Percentiles rank a stretch among this genome's conserved stretches.
Conservation (phyloP, 2,888 invertebrate genomes). For the Lymantria monacha region DNA sequence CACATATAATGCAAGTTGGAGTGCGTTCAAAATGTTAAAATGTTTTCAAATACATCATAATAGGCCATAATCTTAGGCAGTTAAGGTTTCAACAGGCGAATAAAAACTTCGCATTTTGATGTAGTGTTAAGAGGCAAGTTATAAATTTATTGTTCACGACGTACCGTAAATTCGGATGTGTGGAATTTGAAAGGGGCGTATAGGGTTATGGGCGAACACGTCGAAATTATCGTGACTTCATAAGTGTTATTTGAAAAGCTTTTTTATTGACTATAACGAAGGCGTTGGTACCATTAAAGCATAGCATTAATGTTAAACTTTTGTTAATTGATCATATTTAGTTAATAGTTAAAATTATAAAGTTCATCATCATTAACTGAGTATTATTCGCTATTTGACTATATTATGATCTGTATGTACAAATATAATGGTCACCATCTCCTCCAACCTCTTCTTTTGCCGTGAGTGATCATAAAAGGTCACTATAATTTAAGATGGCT, state of each 20-base stretch:
- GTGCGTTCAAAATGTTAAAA: constrained; percentile 42
- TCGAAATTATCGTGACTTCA: constrained; percentile 18
- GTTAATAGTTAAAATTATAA: no score
- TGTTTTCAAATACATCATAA: constrained; percentile 46
- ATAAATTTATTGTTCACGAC: constrained; percentile 31
- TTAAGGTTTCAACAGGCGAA: constrained; percentile 69
- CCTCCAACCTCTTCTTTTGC: no score
- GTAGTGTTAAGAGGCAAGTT: constrained; percentile 30
- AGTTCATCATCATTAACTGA: no score
- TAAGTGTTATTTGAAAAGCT: constrained; percentile 13
- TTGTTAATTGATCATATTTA: background rate
- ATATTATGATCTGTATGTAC: no score
- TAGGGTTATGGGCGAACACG: constrained; percentile 11
- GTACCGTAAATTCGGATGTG: constrained; percentile 25
- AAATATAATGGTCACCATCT: no score
- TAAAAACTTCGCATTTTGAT: constrained; percentile 52
- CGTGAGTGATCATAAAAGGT: no score
- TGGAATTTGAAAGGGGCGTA: constrained; percentile 19
- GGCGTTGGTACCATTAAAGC: background rate
- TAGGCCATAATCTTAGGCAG: constrained; percentile 48
- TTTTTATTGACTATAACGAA: constrained; percentile 9
- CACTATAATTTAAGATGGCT: no score
- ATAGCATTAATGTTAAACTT: constrained; percentile 7
- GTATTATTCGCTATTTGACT: no score
- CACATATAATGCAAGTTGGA: constrained; percentile 33